A percentile compares a stretch with the other conserved stretches of the same genome.
phyloP scores from a whole-genome alignment of 2,888 invertebrate species.

The Hetaerina titia region DNA sequence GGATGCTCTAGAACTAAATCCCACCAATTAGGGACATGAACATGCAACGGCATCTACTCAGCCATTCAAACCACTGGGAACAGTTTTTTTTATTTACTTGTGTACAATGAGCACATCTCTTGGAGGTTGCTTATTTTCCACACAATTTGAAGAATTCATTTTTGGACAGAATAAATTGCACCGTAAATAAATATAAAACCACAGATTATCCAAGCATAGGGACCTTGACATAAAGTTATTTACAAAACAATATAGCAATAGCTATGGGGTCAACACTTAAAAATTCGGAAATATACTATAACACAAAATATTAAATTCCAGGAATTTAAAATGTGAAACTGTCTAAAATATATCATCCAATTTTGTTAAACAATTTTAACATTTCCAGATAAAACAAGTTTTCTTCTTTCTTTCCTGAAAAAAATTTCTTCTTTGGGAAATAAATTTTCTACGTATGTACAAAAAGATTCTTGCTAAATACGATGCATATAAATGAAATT shows the following conservation, averaged over 20 bases:
- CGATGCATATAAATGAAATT: conserved; percentile 14
- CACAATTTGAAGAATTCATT: conserved; percentile 36
- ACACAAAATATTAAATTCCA: conserved; percentile 10
- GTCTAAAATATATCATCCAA: conserved; percentile 7
- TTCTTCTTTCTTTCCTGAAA: background rate
- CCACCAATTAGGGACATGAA: conserved; percentile 20
- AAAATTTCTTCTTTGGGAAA: background rate
- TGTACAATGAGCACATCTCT: conserved; percentile 29
- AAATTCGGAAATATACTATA: background rate
- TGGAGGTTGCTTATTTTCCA: conserved; percentile 17
- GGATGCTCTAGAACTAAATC: conserved; percentile 23
- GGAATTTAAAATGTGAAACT: conserved; percentile 31
- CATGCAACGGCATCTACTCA: conserved; percentile 17
- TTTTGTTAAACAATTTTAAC: background rate
- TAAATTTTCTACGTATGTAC: conserved; percentile 2
- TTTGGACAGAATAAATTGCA: conserved; percentile 63
- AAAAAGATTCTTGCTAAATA: conserved; percentile 42
- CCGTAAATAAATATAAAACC: conserved; percentile 58
- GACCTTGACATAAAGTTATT: conserved; percentile 46
- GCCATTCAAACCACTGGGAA: conserved; percentile 36
- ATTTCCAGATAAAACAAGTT: background rate
- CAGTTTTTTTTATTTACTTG: conserved; percentile 46
- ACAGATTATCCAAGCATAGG: background rate
- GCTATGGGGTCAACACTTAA: background rate
- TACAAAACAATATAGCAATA: conserved; percentile 24